Base-by-base conservation (phyloP, 2,113 vertebrate species). In the Lathamus discolor region DNA sequence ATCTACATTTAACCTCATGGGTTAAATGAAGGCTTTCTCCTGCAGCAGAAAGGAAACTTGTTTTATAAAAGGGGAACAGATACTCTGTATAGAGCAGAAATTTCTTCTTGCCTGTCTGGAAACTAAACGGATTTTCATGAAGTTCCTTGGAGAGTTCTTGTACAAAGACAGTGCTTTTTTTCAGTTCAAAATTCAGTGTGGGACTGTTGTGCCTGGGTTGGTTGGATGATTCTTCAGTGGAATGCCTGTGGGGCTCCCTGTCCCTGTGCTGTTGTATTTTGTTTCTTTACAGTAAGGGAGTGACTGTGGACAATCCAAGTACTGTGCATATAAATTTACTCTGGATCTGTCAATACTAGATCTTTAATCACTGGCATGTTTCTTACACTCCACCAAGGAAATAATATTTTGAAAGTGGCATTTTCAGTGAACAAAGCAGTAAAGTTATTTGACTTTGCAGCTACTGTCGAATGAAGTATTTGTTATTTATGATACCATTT, bases 191-290 rank as follows among this genome's bases (percentile, higher is more conserved):
- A 77, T 86, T 77, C 15, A 33, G 62, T 85, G 54, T 75, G 64
- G 31, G n/a, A 59, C 39, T 81, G 17, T 70, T 44, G 16, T 13
- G 70, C 63, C 57, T 64, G 31, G 8, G 7, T 49, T 61, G 41
- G 15, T 48, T 70, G 41, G 43, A 37, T 62, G 75, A 35, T 77
- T 54, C 43, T 79, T 85, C 24, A 48, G 20, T 25, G 41, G 52
- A 43, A 35, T 3, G 6, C 43, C 86, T 0, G 0, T 59, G 52
- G 66, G 8, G 9, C 16, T 90, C 28, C 43, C 14, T 75, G 33
- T 37, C 27, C 35, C 73, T 90, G 35, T 25, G 39, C 57, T 74
- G 62, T 9, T 48, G 6, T 39, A n/a, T 75, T 87, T 84, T 77
- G n/a, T 68, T 83, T 27, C 23, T 68, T 33, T 55, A 29, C 15